Percentiles rank a stretch among this genome's conserved stretches.
Conservation (phyloP, 2,113 vertebrate species). For the Bubo bubo region DNA sequence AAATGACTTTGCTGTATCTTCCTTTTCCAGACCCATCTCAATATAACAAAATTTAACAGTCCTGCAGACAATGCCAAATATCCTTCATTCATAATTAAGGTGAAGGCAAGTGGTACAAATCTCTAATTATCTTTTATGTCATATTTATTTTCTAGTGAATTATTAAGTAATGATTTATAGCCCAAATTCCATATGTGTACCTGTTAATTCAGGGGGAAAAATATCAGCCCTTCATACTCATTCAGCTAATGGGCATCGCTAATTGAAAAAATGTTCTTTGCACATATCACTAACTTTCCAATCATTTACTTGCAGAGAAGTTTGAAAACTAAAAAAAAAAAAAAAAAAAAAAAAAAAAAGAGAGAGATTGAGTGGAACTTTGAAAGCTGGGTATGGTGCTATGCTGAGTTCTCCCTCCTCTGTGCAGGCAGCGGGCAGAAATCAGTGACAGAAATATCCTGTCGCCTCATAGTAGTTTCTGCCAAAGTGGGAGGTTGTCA, state of each 20-base stretch:
- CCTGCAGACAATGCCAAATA: conserved; percentile 52
- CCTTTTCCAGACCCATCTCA: conserved; percentile 46
- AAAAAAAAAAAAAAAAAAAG: not conserved
- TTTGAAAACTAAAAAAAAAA: conserved; percentile 35
- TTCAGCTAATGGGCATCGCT: conserved; percentile 62
- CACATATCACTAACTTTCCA: conserved; percentile 62
- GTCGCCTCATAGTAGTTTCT: not conserved
- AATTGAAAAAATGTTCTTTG: conserved; percentile 70
- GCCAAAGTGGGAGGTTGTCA: not conserved
- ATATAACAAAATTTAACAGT: conserved; percentile 57
- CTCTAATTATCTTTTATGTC: conserved; percentile 71
- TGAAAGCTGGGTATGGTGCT: not conserved
- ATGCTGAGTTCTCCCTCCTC: not conserved
- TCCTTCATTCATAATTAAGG: conserved; percentile 70
- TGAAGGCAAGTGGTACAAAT: conserved; percentile 68
- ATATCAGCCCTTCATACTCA: conserved; percentile 50
- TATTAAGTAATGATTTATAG: conserved; percentile 69
- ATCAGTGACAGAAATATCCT: conserved; percentile 5
- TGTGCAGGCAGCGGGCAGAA: not conserved
- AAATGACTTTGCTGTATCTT: conserved; percentile 53
- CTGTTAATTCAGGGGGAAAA: conserved; percentile 65
- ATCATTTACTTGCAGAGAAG: conserved; percentile 55
- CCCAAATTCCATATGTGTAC: conserved; percentile 61
- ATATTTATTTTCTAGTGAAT: conserved; percentile 73
- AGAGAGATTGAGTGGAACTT: not conserved